Conservation (phyloP, 2,797 vertebrate species). For the Spatula clypeata region DNA sequence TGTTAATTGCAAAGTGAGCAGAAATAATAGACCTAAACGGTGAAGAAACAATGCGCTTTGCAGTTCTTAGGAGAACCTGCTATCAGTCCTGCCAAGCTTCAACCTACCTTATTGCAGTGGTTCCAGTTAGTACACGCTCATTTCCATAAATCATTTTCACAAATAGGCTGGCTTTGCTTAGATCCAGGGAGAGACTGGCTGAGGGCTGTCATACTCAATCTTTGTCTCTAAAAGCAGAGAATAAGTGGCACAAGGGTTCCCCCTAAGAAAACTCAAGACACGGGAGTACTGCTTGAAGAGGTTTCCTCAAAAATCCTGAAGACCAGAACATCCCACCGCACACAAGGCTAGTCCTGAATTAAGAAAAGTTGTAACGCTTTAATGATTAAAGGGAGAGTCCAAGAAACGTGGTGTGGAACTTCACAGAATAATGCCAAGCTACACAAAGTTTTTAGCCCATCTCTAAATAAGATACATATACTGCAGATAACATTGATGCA, state of each 20-base stretch:
- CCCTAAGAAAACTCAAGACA: neutral
- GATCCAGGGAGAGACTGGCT: neutral
- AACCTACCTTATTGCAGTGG: neutral
- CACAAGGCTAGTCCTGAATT: neutral
- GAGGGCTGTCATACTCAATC: neutral
- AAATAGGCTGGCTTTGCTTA: neutral
- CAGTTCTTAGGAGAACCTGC: neutral
- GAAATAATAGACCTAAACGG: neutral
- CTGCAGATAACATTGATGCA: neutral
- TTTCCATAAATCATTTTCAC: neutral
- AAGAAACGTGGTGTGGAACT: neutral
- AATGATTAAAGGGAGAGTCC: neutral
- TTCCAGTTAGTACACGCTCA: neutral
- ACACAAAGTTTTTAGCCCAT: neutral
- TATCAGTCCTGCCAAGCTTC: neutral
- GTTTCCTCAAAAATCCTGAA: neutral
- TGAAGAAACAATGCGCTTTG: neutral
- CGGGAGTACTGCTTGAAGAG: neutral
- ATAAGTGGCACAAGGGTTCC: neutral
- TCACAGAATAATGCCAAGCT: neutral
- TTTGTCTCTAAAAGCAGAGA: neutral
- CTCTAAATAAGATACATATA: neutral
- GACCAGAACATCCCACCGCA: neutral
- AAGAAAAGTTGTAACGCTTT: neutral
- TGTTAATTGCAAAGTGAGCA: neutral